Evolutionary conservation across 2,888 invertebrate species (phyloP).

Genomic region (Drosophila atripex): DNA sequence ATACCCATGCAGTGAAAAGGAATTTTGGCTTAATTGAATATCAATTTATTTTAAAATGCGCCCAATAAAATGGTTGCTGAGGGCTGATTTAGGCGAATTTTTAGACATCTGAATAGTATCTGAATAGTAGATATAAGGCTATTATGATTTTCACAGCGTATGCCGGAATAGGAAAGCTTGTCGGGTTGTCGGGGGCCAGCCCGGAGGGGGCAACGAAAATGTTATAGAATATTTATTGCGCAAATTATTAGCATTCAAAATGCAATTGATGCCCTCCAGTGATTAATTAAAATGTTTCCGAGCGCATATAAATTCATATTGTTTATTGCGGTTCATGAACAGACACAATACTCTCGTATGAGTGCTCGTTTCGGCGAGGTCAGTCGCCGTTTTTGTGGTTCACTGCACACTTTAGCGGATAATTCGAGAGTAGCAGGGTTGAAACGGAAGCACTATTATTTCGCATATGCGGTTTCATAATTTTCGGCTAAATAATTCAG

Average conservation of each 20-base stretch:
- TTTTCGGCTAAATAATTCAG: constrained; percentile 3
- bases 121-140: constrained; percentile 17
- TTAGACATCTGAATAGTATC: constrained; percentile 3
- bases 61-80: constrained; percentile 19
- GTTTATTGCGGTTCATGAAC: constrained; percentile 65
- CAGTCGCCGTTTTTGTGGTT: constrained; percentile 49
- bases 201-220: constrained; percentile 24
- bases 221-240: constrained; percentile 78
- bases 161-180: neutral
- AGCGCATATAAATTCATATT: constrained; percentile 72
- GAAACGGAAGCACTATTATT: neutral
- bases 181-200: neutral
- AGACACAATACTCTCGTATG: constrained; percentile 32
- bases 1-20: constrained; percentile 18
- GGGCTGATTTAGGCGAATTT: neutral
- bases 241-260: constrained; percentile 90
- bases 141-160: constrained; percentile 8
- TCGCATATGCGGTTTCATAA: constrained; percentile 18
- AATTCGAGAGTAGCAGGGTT: constrained; percentile 8
- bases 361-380: constrained; percentile 31
- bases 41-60: constrained; percentile 70
- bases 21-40: constrained; percentile 73
- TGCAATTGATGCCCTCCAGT: constrained; percentile 86
- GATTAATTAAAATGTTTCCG: constrained; percentile 80
- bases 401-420: constrained; percentile 17